Evolutionary conservation across 2,797 vertebrate genomes (phyloP), one percentile per base, ranked within the genome.

Genomic region (Artibeus jamaicensis): DNA sequence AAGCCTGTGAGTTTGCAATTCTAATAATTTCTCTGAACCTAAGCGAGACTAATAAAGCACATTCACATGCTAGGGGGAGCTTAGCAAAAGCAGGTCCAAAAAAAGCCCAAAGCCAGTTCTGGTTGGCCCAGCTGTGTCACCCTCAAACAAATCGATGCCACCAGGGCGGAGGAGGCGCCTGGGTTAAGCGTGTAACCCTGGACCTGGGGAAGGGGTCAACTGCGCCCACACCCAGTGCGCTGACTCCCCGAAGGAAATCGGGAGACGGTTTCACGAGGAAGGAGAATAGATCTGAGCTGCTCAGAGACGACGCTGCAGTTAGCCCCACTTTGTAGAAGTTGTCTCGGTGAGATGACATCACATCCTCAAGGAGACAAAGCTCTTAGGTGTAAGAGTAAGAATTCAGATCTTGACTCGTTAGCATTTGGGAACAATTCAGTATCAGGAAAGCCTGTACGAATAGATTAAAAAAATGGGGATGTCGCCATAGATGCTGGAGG

Each of bases 251-350:
- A 5, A 34, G 15, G 39, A 21, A 73, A 65, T 46, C 6, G 9
- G 6, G 32, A 10, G 4, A 3, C 6, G 34, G 21, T 32, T 74
- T 86, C 37, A 39, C 2, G 3, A 67, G 57, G 70, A 62, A 55
- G 10, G 19, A 46, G 44, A 46, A n/a, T 7, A 11, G n/a, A 37
- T 9, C 67, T 15, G 0, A 55, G 34, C 11, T 73, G n/a, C 32
- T 37, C 71, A 86, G 15, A 16, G 50, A 67, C 21, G 34, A 34
- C 4, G 10, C 24, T 46, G 0, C 22, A 9, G 6, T 39, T 12
- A 53, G 39, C 78, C 87, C 79, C 93, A 91, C 81, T 87, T 67
- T 46, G 88, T n/a, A 71, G 89, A 88, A 88, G 78, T 39, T 7
- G 6, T 76, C 57, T 88, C 32, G 2, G 16, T 18, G n/a, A 70